Conservation (phyloP, 2,888 invertebrate species). For the Mystacides longicornis region DNA sequence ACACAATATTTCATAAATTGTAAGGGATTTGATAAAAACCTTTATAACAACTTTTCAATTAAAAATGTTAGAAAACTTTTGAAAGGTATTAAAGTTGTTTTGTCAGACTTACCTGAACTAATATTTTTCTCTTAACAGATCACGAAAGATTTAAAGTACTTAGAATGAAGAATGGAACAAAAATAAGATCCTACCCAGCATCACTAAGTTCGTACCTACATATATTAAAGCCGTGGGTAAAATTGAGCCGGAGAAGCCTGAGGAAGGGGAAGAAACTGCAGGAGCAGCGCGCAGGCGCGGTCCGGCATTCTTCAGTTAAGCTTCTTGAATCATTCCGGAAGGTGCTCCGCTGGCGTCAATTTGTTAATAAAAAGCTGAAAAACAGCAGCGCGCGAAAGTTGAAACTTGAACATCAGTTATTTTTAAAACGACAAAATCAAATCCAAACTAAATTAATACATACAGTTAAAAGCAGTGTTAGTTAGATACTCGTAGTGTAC, state of each 20-base stretch:
- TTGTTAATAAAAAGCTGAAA: background rate
- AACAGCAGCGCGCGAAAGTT: background rate
- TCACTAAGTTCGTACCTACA: too few relatives aligned
- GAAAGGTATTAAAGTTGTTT: too few relatives aligned
- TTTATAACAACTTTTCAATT: too few relatives aligned
- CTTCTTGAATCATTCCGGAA: background rate
- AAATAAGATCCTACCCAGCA: background rate
- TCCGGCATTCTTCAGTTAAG: conserved; percentile 13
- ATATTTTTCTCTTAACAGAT: background rate
- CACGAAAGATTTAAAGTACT: background rate
- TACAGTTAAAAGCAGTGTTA: too few relatives aligned
- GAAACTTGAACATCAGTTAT: background rate
- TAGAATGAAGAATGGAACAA: background rate
- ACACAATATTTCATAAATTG: too few relatives aligned
- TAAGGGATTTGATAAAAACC: too few relatives aligned
- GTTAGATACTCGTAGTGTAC: too few relatives aligned
- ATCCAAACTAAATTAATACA: too few relatives aligned
- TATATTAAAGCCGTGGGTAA: background rate
- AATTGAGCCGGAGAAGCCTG: background rate
- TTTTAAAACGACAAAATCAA: too few relatives aligned
- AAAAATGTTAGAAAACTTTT: too few relatives aligned
- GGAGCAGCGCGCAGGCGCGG: conserved; percentile 11
- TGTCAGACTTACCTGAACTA: too few relatives aligned
- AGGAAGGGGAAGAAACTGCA: conserved; percentile 2
- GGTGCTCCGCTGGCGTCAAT: background rate